These are phyloP conservation scores for Leptinotarsa defecta DNA, from an alignment of 1,140 invertebrate species.

Conservation along the genomic window DNA sequence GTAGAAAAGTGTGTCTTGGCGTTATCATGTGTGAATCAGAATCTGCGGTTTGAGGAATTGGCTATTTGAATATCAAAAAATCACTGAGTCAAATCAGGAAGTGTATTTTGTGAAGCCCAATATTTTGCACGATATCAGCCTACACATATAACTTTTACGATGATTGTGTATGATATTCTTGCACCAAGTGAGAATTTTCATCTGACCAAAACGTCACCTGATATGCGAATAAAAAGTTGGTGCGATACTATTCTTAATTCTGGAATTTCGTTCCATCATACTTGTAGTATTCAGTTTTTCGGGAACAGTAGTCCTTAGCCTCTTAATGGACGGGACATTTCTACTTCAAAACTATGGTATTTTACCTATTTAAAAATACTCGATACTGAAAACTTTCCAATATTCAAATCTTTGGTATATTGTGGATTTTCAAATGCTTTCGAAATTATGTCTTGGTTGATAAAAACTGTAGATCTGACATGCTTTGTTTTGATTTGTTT, in stretches of 20 bases:
- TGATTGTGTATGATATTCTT: not conserved
- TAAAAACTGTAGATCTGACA: too few relatives aligned
- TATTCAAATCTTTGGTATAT: too few relatives aligned
- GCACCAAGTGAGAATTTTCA: not conserved
- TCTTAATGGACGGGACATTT: not conserved
- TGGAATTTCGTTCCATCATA: not conserved
- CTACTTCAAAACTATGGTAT: not conserved
- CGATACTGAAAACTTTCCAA: too few relatives aligned
- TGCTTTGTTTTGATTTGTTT: too few relatives aligned
- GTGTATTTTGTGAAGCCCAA: not conserved
- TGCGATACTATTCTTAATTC: not conserved
- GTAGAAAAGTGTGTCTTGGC: not conserved
- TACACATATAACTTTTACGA: not conserved
- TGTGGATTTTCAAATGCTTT: too few relatives aligned
- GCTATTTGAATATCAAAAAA: not conserved
- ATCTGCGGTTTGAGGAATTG: not conserved
- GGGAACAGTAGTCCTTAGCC: not conserved
- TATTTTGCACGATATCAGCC: not conserved
- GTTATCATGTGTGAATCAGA: not conserved
- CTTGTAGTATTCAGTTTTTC: not conserved
- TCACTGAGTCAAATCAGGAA: not conserved
- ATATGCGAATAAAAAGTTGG: not conserved
- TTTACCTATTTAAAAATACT: not conserved
- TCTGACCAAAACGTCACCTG: not conserved
- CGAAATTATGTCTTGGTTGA: too few relatives aligned